Evolutionary conservation across 2,888 invertebrate genomes (phyloP).

Genomic region (Macropis europaea): DNA sequence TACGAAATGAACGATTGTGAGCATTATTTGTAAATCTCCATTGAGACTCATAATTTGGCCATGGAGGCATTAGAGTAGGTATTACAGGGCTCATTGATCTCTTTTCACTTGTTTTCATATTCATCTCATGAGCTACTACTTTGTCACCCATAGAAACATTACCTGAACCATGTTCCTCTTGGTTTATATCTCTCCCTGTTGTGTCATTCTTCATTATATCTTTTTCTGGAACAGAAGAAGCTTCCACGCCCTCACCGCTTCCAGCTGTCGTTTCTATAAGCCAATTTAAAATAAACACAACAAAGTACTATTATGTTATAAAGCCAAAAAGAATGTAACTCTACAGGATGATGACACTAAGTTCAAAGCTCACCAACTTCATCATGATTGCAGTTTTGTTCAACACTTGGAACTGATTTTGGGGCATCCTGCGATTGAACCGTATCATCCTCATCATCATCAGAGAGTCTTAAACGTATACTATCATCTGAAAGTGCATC

Average conservation of each 20-base stretch:
- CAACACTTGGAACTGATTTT: background rate
- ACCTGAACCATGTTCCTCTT: conserved; percentile 41
- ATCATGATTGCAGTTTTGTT: background rate
- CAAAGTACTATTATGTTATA: too few relatives aligned
- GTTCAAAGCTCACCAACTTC: conserved; percentile 36
- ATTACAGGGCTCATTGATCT: background rate
- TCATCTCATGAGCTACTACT: conserved; percentile 26
- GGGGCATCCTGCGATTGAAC: conserved; percentile 46
- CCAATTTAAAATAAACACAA: conserved; percentile 3
- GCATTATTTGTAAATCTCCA: conserved; percentile 30
- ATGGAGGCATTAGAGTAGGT: conserved; percentile 8
- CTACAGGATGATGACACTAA: background rate
- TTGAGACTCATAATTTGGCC: conserved; percentile 24
- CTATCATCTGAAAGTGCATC: conserved; percentile 73
- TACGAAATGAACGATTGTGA: conserved; percentile 14
- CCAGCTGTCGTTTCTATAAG: conserved; percentile 28
- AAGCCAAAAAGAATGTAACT: too few relatives aligned
- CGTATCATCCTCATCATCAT: conserved; percentile 73
- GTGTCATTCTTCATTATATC: background rate
- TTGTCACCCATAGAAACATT: conserved; percentile 39
- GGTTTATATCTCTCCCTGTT: background rate
- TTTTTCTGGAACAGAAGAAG: conserved; percentile 3
- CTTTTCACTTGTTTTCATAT: conserved; percentile 9
- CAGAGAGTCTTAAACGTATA: conserved; percentile 75
- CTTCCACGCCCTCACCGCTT: background rate